Base-by-base conservation (phyloP, 2,797 vertebrate species). In the Gymnodraco acuticeps region DNA sequence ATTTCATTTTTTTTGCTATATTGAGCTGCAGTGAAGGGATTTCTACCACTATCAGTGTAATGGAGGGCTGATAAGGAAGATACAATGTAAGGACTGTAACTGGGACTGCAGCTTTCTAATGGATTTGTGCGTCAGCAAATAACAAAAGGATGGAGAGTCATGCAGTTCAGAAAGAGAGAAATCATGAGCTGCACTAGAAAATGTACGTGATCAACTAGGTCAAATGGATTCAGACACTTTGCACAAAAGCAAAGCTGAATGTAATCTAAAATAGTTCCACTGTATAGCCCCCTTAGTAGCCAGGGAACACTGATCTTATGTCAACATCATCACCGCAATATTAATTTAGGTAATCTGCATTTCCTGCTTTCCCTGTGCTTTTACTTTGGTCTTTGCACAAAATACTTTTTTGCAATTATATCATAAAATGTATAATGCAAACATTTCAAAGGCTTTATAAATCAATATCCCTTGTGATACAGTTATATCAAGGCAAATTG, bases 71-170 rank as follows among this genome's bases (percentile, higher is more conserved):
- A 60, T 42, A 55, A 41, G 6, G 47, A 20, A 61, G 55, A 45
- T 59, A 67, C 70, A 63, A 71, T 75, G 69, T 81, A 78, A 76
- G 67, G 50, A 71, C 63, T 77, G 80, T 74, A 31, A 85, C 56
- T 63, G 47, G 85, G 55, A 82, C 64, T 76, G 70, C 41, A 83
- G 74, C 75, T 59, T 75, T 56, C 17, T 43, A 62, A 78, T 78
- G 70, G 75, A 85, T 82, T 81, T 85, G 73, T 85, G 42, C 27
- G 54, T 66, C 38, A 53, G 23, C 55, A 63, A 75, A 46, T 45
- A 33, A 65, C 50, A 59, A 76, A n/a, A 62, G 31, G 33, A 33
- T 19, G 50, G 54, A 16, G 41, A 47, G 59, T 13, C 7, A 1
- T 20, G 27, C 48, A 52, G 11, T 19, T 51, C 9, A 48, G 38